Evolutionary conservation across 2,797 vertebrate species (phyloP), one percentile per base, ranked within the genome.

Genomic region (Salmo trutta): DNA sequence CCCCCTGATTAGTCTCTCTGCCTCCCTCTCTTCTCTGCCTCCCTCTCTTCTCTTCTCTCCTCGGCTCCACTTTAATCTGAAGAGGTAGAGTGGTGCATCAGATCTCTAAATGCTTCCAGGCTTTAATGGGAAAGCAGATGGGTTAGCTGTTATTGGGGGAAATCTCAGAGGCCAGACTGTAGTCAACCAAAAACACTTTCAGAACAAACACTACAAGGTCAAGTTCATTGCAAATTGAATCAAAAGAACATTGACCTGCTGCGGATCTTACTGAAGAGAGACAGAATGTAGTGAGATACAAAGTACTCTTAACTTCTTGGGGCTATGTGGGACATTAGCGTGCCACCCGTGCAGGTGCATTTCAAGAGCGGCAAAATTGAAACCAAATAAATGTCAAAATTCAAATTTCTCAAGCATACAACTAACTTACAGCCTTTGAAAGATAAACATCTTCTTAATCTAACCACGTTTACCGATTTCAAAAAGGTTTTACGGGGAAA

Each of bases 71-170:
- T 56, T 74, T 79, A 71, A 71, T 54, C 68, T 72, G 64, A 53
- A 73, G 19, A 75, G 1, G 31, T 17, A 75, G 67, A 82, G 41
- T 2, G 66, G 73, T 64, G 70, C 51, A 75, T 71, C 5, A 52
- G 41, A 73, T 71, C 29, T 83, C 77, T 75, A 59, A 21, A 59
- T 59, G 47, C 33, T 41, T 16, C 5, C 69, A 53, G 27, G 64
- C 70, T 41, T 77, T 73, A 54, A 67, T 52, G 59, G 64, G 52
- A 67, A 56, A 54, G 33, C 24, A 12, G 4, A 67, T 73, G 19
- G 65, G 71, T 79, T 69, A 70, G 69, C 53, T 70, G 53, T 73
- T 74, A n/a, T 33, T 41, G 51, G 36, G 5, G 59, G n/a, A 79
- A 62, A n/a, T 70, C 31, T 29, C 53, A 47, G 68, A 51, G 5